Evolutionary conservation across 2,888 invertebrate genomes (phyloP), one percentile per base, ranked within the genome.

Genomic region (Troides oblongomaculatus): DNA sequence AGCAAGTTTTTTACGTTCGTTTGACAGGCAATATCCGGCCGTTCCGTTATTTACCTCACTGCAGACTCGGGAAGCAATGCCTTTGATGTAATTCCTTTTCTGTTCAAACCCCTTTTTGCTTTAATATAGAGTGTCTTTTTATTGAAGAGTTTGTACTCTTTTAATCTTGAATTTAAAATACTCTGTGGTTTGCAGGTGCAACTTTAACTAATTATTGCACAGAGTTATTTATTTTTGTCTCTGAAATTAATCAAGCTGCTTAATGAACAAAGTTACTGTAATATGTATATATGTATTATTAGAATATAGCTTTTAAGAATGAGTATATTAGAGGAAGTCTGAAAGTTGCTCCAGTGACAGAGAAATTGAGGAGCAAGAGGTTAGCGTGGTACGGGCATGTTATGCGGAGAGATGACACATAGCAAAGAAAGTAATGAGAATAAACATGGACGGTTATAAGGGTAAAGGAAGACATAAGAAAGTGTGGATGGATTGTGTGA

Each of bases 11-110:
- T 64, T 36, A 36, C 8, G 56, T 56, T 64, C 63, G 36, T 64
- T 64, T 64, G 63, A 64, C 63, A 64, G 56, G 56, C 63, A 64
- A 64, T 64, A 64, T 53, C 56, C 63, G 39, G 43, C 25, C 57
- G 64, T 64, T 23, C 57, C 57, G 14, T 64, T 64, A 57, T 64
- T 64, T 64, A 64, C 57, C 57, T 58, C 43, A 43, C 57, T 64
- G 57, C 43, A 57, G 43, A 58, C 57, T 58, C 43, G 39, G 64
- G 21, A 30, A 53, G 10, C 53, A 30, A 39, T 21, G 64, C 36
- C 39, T 58, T 36, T 57, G 36, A 64, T 57, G 23, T 53, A 53
- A 53, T 53, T 53, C 23, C 57, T 58, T 25, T 21, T 58, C 57
- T 58, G 57, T 58, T 58, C 23, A 56, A 43, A 43, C 43, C 39